Evolutionary conservation across 1,140 invertebrate genomes (phyloP).

Genomic region (Drosophila bocki): DNA sequence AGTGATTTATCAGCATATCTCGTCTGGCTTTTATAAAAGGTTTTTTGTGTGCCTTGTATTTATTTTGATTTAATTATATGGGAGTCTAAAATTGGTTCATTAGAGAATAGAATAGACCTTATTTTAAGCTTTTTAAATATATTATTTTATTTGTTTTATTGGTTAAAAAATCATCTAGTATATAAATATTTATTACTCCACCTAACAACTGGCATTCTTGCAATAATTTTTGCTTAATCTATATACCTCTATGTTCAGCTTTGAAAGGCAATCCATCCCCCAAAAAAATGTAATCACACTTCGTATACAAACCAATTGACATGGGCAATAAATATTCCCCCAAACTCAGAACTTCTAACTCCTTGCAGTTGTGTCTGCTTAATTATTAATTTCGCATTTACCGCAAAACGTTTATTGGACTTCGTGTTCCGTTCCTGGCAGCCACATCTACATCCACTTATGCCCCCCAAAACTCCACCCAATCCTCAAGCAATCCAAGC

Average conservation of each 20-base stretch:
- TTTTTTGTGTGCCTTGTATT: background rate
- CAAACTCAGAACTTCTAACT: conserved; percentile 13
- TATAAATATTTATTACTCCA: background rate
- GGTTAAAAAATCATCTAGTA: too few species aligned
- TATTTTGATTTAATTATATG: background rate
- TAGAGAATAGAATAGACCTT: background rate
- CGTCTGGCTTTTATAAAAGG: background rate
- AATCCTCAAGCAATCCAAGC: conserved; percentile 18
- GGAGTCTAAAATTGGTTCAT: background rate
- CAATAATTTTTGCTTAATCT: background rate
- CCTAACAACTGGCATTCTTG: background rate
- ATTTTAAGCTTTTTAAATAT: too few species aligned
- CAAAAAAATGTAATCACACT: conserved; percentile 41
- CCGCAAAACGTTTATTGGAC: conserved; percentile 78
- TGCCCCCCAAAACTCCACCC: conserved; percentile 10
- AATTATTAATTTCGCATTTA: conserved; percentile 83
- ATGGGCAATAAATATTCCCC: conserved; percentile 55
- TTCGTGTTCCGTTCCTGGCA: conserved; percentile 11
- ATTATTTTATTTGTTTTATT: too few species aligned
- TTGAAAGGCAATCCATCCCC: background rate
- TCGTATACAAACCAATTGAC: conserved; percentile 52
- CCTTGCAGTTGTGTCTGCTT: conserved; percentile 53
- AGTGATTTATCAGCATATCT: conserved; percentile 15
- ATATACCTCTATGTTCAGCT: background rate
- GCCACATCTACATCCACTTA: conserved; percentile 11